Evolutionary conservation across 2,113 vertebrate species (phyloP).

Genomic region (Odocoileus hemionus): DNA sequence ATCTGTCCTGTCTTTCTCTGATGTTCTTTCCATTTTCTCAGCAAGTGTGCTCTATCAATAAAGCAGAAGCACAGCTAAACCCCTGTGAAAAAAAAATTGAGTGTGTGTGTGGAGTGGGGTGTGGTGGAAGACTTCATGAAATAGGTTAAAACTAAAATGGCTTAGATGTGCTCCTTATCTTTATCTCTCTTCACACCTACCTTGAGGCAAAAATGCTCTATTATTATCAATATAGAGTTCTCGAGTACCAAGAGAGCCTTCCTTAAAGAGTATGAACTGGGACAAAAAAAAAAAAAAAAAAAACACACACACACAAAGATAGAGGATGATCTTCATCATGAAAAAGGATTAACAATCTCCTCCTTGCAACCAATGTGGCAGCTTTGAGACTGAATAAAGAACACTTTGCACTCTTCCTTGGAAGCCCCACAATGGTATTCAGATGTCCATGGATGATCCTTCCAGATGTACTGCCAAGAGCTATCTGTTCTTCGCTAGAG

Average conservation of each 20-base stretch:
- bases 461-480: not conserved
- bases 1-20: not conserved
- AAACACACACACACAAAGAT: not conserved
- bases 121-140: not conserved
- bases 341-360: not conserved
- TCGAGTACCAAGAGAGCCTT: not conserved
- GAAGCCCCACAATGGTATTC: not conserved
- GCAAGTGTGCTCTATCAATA: not conserved
- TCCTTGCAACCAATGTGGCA: not conserved
- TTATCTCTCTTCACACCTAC: not conserved
- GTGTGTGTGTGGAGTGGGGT: not conserved
- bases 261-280: not conserved
- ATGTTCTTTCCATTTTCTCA: not conserved
- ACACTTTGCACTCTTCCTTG: not conserved
- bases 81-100: not conserved
- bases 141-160: not conserved
- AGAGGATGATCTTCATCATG: not conserved
- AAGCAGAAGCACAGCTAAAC: not conserved
- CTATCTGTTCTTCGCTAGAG: not conserved
- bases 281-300: not conserved
- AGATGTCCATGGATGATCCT: not conserved
- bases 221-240: not conserved
- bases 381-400: not conserved
- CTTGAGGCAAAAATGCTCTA: not conserved
- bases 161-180: not conserved